Base-by-base conservation (phyloP, 2,113 vertebrate genomes). In the Microcebus tavaratra region DNA sequence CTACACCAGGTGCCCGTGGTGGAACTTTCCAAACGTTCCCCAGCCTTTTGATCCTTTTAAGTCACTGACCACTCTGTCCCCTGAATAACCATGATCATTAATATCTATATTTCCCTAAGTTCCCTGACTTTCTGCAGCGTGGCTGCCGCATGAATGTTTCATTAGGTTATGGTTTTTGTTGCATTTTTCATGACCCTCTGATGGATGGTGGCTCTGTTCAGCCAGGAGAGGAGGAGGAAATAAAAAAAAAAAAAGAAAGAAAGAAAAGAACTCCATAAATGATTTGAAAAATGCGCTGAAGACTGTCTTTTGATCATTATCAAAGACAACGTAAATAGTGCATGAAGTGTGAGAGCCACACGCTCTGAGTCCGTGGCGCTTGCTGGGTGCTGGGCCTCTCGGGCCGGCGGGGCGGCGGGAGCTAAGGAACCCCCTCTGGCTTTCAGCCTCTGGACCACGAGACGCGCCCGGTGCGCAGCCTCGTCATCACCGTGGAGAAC, bases 381-480 rank as follows among this genome's bases (percentile, higher is more conserved):
- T 29, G 0, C 3, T 45, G 45, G 45, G 68, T 2, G 21, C 2
- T 9, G 72, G 65, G 57, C 25, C 0, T 63, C 45, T 23, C 80
- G 5, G 78, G 57, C 45, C 34, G 1, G 63, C 76, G 63, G 23
- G 63, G 39, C 80, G 6, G 36, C 31, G 34, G 84, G 39, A 25
- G 23, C 92, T 97, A 39, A 97, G 11, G 23, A 10, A 34, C 14
- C 8, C 23, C 63, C n/a, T 94, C 88, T 90, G 76, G 72, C 5
- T 87, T 93, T 88, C 97, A 99, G 99, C 98, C 97, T 55, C 98
- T 98, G 88, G 97, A 98, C 96, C 99, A 90, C 20, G 98, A 99
- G 81, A 88, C 3, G 1, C 95, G 63, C 1, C 48, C 76, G 0
- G 3, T 21, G 0, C 50, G 14, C 6, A 90, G 31, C 1, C 96